Percentiles rank a stretch among this genome's conserved stretches.
These are phyloP conservation scores for Drosophila trichaetosa DNA, from an alignment of 2,888 invertebrate species.

Conservation along the genomic window DNA sequence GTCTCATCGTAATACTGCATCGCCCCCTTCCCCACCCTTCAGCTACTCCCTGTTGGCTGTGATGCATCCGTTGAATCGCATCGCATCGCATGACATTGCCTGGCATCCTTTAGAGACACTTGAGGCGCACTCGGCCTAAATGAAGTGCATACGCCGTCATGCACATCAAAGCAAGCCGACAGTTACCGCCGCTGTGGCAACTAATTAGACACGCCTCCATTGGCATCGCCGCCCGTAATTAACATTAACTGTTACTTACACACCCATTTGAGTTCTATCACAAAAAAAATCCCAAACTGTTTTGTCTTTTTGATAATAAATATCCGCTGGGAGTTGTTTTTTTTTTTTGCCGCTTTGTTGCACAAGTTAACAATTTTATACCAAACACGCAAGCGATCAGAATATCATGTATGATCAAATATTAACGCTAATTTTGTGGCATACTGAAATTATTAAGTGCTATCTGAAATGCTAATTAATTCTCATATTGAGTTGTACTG, in stretches of 20 bases:
- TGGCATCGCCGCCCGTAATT: slow-evolving; percentile 62
- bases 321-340: slow-evolving; percentile 27
- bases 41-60: slow-evolving; percentile 16
- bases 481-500: not conserved
- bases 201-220: slow-evolving; percentile 75
- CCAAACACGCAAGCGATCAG: slow-evolving; percentile 9
- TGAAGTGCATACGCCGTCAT: slow-evolving; percentile 76
- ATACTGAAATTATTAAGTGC: not conserved
- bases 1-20: not conserved
- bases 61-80: slow-evolving; percentile 41
- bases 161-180: slow-evolving; percentile 74
- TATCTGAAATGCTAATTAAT: slow-evolving; percentile 4
- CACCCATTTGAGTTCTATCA: slow-evolving; percentile 39
- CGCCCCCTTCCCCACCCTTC: not conserved
- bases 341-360: slow-evolving; percentile 30
- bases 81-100: slow-evolving; percentile 30
- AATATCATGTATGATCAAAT: slow-evolving; percentile 12
- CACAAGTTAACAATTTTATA: slow-evolving; percentile 14
- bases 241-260: slow-evolving; percentile 62
- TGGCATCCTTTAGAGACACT: slow-evolving; percentile 73
- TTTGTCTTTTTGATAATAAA: slow-evolving; percentile 23
- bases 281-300: slow-evolving; percentile 3
- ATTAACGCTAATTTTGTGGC: slow-evolving; percentile 8
- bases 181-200: slow-evolving; percentile 53
- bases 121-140: slow-evolving; percentile 76